Percentiles rank a stretch among this genome's conserved stretches.
Conservation (phyloP, 2,113 vertebrate genomes). For the Cricetomys ansorgei region DNA sequence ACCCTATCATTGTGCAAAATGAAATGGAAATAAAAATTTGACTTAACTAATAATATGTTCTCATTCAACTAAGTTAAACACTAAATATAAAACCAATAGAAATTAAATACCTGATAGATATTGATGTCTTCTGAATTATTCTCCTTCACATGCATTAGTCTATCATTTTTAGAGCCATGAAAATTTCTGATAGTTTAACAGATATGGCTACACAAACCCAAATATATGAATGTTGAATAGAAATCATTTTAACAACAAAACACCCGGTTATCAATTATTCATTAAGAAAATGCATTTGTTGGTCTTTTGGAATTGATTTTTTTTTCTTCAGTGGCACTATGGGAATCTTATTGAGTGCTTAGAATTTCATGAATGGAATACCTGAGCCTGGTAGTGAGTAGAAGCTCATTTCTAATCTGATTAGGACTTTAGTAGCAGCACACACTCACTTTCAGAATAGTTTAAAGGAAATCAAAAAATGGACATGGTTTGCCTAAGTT, state of each 20-base stretch:
- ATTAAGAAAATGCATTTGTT: background rate
- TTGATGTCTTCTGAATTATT: background rate
- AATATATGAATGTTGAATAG: conserved; percentile 15
- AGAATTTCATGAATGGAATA: background rate
- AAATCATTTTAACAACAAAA: background rate
- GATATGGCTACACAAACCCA: background rate
- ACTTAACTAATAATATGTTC: background rate
- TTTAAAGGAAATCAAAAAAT: background rate
- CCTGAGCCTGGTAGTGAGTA: background rate
- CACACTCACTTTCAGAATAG: background rate
- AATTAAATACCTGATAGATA: background rate
- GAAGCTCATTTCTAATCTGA: background rate
- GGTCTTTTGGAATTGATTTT: conserved; percentile 9
- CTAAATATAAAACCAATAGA: conserved; percentile 6
- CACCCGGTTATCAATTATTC: conserved; percentile 25
- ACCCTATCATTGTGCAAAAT: background rate
- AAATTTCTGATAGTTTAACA: conserved; percentile 13
- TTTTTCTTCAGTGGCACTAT: background rate
- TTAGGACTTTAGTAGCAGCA: background rate
- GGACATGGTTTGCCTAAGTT: background rate
- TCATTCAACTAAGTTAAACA: background rate
- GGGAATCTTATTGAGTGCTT: background rate
- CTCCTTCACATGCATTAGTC: background rate
- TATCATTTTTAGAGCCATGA: background rate
- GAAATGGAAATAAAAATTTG: background rate